A percentile compares a stretch with the other conserved stretches of the same genome.
Conservation (phyloP, 2,113 vertebrate species). For the Miniopterus natalensis region DNA sequence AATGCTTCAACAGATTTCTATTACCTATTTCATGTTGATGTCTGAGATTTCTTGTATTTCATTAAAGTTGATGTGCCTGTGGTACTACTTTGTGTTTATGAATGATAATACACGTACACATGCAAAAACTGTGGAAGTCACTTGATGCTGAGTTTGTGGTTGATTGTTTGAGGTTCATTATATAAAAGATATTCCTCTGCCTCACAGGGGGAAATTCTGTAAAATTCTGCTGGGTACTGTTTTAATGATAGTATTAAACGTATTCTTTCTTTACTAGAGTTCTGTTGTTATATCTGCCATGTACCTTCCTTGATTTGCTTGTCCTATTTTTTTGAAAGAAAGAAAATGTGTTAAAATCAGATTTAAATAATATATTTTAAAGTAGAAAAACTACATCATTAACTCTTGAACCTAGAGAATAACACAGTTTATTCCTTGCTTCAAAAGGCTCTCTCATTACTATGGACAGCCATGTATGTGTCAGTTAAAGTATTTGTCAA, state of each 20-base stretch:
- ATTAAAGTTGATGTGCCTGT: background rate
- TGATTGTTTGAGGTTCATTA: background rate
- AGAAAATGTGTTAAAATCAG: conserved; percentile 35
- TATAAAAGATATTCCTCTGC: background rate
- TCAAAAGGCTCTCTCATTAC: conserved; percentile 21
- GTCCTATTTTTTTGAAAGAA: conserved; percentile 25
- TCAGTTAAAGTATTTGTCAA: background rate
- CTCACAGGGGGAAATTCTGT: background rate
- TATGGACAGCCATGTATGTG: background rate
- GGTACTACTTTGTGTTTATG: background rate
- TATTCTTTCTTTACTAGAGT: background rate
- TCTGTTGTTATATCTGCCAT: background rate
- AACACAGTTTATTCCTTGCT: conserved; percentile 47
- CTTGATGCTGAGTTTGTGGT: background rate
- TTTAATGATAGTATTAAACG: background rate
- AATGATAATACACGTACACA: background rate
- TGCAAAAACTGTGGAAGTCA: background rate
- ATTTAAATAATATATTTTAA: conserved; percentile 40
- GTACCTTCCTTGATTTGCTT: background rate
- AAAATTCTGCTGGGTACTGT: background rate
- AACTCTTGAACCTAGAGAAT: conserved; percentile 27
- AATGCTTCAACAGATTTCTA: background rate
- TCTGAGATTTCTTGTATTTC: conserved; percentile 19
- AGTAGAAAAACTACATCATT: conserved; percentile 11
- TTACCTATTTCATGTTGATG: background rate